Conservation (phyloP, 1,140 invertebrate genomes). For the Calephelis virginiensis region DNA sequence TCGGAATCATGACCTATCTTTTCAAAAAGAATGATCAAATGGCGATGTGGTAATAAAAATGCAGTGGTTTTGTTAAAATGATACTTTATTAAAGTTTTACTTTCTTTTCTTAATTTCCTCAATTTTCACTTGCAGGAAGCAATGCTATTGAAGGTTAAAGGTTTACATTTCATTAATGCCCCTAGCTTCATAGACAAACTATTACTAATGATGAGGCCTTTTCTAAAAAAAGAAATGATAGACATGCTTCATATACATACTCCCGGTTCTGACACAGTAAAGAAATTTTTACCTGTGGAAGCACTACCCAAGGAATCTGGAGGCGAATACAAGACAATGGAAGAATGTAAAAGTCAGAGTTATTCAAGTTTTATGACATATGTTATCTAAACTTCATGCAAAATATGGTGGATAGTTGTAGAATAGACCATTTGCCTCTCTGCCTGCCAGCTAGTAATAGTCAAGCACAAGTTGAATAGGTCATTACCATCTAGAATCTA, state of each 20-base stretch:
- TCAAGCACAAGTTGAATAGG: no score
- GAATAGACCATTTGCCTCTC: no score
- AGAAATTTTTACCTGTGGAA: slow-evolving; percentile 49
- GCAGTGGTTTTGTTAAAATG: no score
- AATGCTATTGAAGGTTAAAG: slow-evolving; percentile 72
- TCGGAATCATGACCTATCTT: no score
- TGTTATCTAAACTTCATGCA: background rate
- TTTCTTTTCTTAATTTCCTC: background rate
- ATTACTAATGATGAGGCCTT: slow-evolving; percentile 82
- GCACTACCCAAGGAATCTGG: slow-evolving; percentile 48
- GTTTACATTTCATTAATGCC: slow-evolving; percentile 84
- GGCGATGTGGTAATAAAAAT: no score
- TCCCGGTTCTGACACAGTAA: slow-evolving; percentile 55
- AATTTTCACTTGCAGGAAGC: slow-evolving; percentile 27
- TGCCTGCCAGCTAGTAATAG: no score
- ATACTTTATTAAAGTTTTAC: no score
- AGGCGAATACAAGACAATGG: slow-evolving; percentile 38
- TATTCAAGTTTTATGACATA: background rate
- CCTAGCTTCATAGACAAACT: slow-evolving; percentile 83
- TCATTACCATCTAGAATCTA: no score
- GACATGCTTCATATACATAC: slow-evolving; percentile 79
- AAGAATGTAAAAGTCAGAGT: slow-evolving; percentile 35
- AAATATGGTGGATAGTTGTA: no score
- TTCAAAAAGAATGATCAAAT: no score
- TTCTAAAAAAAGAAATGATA: slow-evolving; percentile 84